Conservation (phyloP, 2,888 invertebrate species). For the Ophion slaviceki region DNA sequence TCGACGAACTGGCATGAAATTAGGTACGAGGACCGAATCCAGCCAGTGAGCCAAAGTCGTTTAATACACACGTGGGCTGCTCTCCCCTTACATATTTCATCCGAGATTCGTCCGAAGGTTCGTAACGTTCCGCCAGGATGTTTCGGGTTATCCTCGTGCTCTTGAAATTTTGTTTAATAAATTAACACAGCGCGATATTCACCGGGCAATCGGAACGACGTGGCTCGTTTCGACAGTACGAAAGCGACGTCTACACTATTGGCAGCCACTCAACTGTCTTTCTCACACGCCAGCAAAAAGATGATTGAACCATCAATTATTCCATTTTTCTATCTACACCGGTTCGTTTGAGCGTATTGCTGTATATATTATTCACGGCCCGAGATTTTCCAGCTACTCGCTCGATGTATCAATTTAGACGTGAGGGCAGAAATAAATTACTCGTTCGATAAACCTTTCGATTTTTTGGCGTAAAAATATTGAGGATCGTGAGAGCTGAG, state of each 20-base stretch:
- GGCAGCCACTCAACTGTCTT: slow-evolving; percentile 31
- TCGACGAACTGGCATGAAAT: not conserved
- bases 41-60: slow-evolving; percentile 35
- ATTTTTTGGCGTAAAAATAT: not conserved
- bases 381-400: not conserved
- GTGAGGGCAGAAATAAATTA: not conserved
- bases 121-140: not conserved
- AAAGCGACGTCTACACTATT: slow-evolving; percentile 11
- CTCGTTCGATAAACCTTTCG: not conserved
- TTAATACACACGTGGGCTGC: slow-evolving; percentile 14
- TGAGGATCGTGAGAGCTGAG: not conserved
- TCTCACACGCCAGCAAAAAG: not conserved
- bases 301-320: slow-evolving; percentile 30
- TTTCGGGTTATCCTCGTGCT: not conserved
- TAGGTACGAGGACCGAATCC: not conserved
- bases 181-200: not conserved
- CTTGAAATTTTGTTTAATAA: slow-evolving; percentile 24
- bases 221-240: slow-evolving; percentile 14
- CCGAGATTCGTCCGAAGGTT: not conserved
- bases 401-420: not conserved
- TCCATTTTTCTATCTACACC: slow-evolving; percentile 3
- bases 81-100: slow-evolving; percentile 21
- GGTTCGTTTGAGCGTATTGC: slow-evolving; percentile 1
- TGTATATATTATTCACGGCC: not conserved
- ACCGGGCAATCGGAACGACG: slow-evolving; percentile 3